Evolutionary conservation across 1,140 invertebrate genomes (phyloP).

Genomic region (Anadara kagoshimensis): DNA sequence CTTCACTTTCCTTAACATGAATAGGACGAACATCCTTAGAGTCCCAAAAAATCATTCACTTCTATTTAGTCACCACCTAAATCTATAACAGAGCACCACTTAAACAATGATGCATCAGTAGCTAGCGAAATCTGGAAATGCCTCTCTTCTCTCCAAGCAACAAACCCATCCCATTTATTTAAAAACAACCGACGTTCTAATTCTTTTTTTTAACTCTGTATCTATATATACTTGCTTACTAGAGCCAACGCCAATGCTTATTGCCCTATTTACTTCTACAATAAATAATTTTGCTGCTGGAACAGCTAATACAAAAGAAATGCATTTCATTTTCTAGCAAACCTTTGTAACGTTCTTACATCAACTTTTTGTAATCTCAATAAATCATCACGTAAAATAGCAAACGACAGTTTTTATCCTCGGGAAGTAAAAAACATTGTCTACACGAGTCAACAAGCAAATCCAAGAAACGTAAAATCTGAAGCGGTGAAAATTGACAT

Average conservation of each 20-base stretch:
- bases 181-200: constrained; percentile 29
- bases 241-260: constrained; percentile 4
- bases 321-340: constrained; percentile 38
- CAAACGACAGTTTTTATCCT: constrained; percentile 23
- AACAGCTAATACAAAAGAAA: constrained; percentile 30
- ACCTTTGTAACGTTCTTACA: constrained; percentile 28
- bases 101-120: constrained; percentile 25
- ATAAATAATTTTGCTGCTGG: constrained; percentile 29
- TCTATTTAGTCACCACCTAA: no score
- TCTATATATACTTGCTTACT: constrained; percentile 12
- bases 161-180: constrained; percentile 26
- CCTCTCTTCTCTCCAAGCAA: constrained; percentile 32
- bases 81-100: constrained; percentile 29
- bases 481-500: constrained; percentile 14
- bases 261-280: constrained; percentile 24
- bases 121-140: constrained; percentile 29
- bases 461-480: constrained; percentile 20
- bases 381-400: constrained; percentile 19
- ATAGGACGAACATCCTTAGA: constrained; percentile 16
- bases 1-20: constrained; percentile 15
- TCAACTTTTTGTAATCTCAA: constrained; percentile 4
- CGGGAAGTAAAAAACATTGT: constrained; percentile 31
- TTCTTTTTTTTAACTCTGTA: constrained; percentile 18
- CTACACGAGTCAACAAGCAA: constrained; percentile 24
- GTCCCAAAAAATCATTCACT: constrained; percentile 24